Base-by-base conservation (phyloP, 2,888 invertebrate genomes). In the Platerodrilus igneus region DNA sequence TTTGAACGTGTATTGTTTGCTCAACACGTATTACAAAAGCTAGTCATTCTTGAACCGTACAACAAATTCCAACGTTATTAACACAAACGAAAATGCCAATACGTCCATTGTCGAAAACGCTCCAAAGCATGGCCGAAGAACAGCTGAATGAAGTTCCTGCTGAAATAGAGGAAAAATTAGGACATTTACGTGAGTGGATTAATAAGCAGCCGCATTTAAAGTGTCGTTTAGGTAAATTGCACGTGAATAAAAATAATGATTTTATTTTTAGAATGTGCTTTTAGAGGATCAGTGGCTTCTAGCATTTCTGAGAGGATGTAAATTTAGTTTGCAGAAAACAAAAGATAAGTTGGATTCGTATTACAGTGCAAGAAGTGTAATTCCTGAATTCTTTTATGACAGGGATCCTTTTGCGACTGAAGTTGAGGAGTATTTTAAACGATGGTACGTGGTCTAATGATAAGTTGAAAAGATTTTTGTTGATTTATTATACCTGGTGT, bases 321-420 rank as follows among this genome's bases (percentile, higher is more conserved):
- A 45, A 30, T 37, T 37, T 16, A 33, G 37, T 20, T 16, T 45
- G 7, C 33, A 45, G 22, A 41, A 37, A 21, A 37, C 37, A 3
- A 45, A 41, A 21, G 29, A 30, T 2, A 41, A 41, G 26, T 2
- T 45, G 20, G 45, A 45, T 13, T 20, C 25, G n/a, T 45, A 33
- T 29, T 45, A 45, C 13, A 31, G 22, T 6, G 4, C 34, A n/a
- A 41, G 29, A 19, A 17, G 22, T n/a, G 6, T 34, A 3, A 18
- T 35, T 4, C 29, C 37, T 2, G 37, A 41, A 19, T 25, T 32
- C 3, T 37, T 27, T 21, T 16, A 14, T 8, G 13, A 37, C 13
- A 21, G 41, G 9, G 41, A 41, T 17, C 41, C 41, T 2, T 13
- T 34, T 16, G 22, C 26, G 13, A 33, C 41, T 2, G 25, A 30